Evolutionary conservation across 2,888 invertebrate genomes (phyloP).

Genomic region (Odontocerum albicorne): DNA sequence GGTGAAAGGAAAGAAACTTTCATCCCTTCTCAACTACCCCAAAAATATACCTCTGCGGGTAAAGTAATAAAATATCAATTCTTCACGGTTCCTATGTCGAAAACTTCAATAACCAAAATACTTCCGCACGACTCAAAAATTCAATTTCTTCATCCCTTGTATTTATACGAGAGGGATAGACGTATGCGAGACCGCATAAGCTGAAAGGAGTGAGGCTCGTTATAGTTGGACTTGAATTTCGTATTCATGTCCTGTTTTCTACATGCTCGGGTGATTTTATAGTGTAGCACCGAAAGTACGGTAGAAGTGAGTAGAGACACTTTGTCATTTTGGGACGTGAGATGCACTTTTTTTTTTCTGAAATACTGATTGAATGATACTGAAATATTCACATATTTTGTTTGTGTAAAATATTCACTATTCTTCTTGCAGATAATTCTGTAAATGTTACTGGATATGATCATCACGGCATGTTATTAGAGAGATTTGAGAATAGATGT

Average conservation of each 20-base stretch:
- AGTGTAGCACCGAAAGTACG: constrained; percentile 14
- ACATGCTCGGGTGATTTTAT: constrained; percentile 27
- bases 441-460: too few species aligned
- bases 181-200: not conserved
- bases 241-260: constrained; percentile 34
- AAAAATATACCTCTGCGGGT: constrained; percentile 9
- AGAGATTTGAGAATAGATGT: too few species aligned
- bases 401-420: too few species aligned
- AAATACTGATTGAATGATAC: constrained; percentile 3
- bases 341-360: not conserved
- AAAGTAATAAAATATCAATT: constrained; percentile 33
- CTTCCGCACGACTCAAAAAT: constrained; percentile 35
- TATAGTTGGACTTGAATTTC: constrained; percentile 25
- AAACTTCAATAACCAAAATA: constrained; percentile 35
- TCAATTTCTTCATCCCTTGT: constrained; percentile 33
- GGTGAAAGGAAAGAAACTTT: not conserved
- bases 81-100: constrained; percentile 29
- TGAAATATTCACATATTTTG: too few species aligned
- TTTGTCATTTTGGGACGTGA: constrained; percentile 6
- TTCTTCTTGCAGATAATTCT: too few species aligned
- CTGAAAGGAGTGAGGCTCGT: not conserved
- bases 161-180: constrained; percentile 8
- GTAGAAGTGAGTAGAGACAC: constrained; percentile 1
- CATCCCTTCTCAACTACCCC: constrained; percentile 1
- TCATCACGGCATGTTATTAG: too few species aligned